Percentiles rank a stretch among this genome's conserved stretches.
These are phyloP conservation scores for Herminia tarsipennalis DNA, from an alignment of 2,888 invertebrate genomes.

Conservation along the genomic window DNA sequence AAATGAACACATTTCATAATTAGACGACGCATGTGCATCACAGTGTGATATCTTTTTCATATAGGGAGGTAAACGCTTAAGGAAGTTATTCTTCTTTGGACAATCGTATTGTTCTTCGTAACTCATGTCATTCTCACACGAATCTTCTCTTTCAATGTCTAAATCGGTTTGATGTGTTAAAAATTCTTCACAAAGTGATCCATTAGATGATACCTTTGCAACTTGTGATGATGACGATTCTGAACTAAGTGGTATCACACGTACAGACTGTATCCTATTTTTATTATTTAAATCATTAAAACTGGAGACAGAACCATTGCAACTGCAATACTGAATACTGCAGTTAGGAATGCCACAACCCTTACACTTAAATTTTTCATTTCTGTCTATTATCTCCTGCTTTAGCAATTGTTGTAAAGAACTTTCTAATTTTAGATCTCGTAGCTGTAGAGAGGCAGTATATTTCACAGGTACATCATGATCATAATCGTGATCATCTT, in stretches of 20 bases:
- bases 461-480: conserved; percentile 60
- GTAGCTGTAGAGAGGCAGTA: conserved; percentile 52
- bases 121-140: conserved; percentile 65
- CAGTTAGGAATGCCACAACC: conserved; percentile 55
- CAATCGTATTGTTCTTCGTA: conserved; percentile 62
- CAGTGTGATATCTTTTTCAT: conserved; percentile 66
- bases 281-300: background rate
- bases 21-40: conserved; percentile 55
- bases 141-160: conserved; percentile 64
- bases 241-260: background rate
- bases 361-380: conserved; percentile 58
- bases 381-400: conserved; percentile 62
- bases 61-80: conserved; percentile 69
- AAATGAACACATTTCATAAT: conserved; percentile 64
- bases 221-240: too few species aligned
- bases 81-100: conserved; percentile 65
- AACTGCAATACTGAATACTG: conserved; percentile 6
- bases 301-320: background rate
- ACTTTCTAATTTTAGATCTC: conserved; percentile 65
- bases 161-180: conserved; percentile 50
- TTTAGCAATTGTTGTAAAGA: conserved; percentile 72
- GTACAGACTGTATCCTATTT: background rate
- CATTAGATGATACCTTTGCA: conserved; percentile 21
- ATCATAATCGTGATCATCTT: conserved; percentile 60
- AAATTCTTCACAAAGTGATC: conserved; percentile 50